Percentiles rank a stretch among this genome's conserved stretches.
phyloP scores from a whole-genome alignment of 1,140 invertebrate genomes.

The Pararge aegeria region DNA sequence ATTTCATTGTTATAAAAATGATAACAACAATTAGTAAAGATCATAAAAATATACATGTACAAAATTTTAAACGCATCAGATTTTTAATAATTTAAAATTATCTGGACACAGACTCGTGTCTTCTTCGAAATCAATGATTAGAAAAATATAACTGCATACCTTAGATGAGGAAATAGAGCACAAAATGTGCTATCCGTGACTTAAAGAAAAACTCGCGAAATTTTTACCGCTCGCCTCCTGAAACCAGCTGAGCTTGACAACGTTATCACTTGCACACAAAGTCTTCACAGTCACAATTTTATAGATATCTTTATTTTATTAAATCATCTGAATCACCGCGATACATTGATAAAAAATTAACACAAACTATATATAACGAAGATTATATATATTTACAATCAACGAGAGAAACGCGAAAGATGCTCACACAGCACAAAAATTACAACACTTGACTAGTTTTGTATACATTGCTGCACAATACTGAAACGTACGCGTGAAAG shows the following conservation, averaged over 20 bases:
- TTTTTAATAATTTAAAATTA: slow-evolving; percentile 10
- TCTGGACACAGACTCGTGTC: background rate
- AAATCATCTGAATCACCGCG: background rate
- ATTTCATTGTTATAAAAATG: slow-evolving; percentile 26
- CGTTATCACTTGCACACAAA: slow-evolving; percentile 57
- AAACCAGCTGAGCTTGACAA: slow-evolving; percentile 76
- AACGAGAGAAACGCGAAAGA: slow-evolving; percentile 21
- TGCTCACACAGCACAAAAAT: slow-evolving; percentile 34
- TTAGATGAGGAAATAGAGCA: slow-evolving; percentile 66
- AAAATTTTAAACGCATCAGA: too few species aligned
- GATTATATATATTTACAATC: slow-evolving; percentile 15
- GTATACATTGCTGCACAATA: slow-evolving; percentile 29
- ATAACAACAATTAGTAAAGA: background rate
- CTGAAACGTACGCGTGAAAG: slow-evolving; percentile 17
- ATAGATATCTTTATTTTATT: background rate
- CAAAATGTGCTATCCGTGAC: slow-evolving; percentile 64
- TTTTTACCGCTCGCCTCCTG: slow-evolving; percentile 76
- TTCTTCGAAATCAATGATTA: slow-evolving; percentile 21
- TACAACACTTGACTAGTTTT: slow-evolving; percentile 28
- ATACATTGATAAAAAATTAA: background rate
- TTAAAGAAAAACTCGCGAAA: slow-evolving; percentile 68
- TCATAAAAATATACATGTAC: slow-evolving; percentile 17
- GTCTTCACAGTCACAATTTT: background rate
- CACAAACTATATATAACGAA: slow-evolving; percentile 7
- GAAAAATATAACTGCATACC: slow-evolving; percentile 71